Evolutionary conservation across 64 coral and sea anemone genomes (phyloP).

Genomic region (Hydrozoanthus tunicans): DNA sequence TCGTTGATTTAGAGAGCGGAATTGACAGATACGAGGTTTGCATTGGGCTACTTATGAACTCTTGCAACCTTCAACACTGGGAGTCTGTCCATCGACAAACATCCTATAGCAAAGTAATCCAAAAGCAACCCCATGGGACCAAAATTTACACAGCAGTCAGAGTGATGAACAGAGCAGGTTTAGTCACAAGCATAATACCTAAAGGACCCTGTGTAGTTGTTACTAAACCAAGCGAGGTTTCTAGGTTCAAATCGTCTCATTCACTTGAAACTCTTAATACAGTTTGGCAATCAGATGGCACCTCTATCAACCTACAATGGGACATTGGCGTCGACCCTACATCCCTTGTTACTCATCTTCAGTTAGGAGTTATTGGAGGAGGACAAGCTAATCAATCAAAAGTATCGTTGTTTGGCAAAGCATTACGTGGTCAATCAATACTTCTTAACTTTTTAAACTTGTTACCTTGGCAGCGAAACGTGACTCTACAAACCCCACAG

Average conservation of each 20-base stretch:
- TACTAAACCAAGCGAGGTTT: background rate
- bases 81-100: constrained; percentile 29
- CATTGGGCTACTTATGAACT: constrained; percentile 48
- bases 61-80: constrained; percentile 62
- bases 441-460: constrained; percentile 78
- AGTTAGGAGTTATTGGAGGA: constrained; percentile 66
- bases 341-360: constrained; percentile 50
- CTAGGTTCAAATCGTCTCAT: constrained; percentile 23
- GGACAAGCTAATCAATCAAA: constrained; percentile 45
- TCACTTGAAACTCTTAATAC: constrained; percentile 22
- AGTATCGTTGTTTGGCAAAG: constrained; percentile 32
- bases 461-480: constrained; percentile 66
- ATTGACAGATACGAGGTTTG: constrained; percentile 75
- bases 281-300: constrained; percentile 64
- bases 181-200: background rate
- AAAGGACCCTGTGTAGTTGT: constrained; percentile 7
- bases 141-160: constrained; percentile 63
- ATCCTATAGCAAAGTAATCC: constrained; percentile 49
- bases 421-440: constrained; percentile 59
- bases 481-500: constrained; percentile 52
- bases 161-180: constrained; percentile 53
- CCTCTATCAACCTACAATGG: constrained; percentile 66
- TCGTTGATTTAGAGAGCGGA: constrained; percentile 73
- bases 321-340: constrained; percentile 6
- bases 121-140: constrained; percentile 54